Evolutionary conservation across 2,797 vertebrate genomes (phyloP).

Genomic region (Huso huso): DNA sequence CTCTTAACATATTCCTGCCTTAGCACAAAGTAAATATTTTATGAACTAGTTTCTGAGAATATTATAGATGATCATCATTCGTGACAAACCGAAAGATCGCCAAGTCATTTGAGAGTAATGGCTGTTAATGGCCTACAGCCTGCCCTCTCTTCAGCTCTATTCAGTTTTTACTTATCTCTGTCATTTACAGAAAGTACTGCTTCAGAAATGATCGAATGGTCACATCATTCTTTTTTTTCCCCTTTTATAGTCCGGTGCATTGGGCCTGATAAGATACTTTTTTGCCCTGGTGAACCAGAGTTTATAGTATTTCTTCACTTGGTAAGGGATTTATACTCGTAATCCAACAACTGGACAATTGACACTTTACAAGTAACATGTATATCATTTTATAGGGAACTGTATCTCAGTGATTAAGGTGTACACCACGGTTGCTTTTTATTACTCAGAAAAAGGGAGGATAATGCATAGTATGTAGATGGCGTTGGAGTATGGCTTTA

Average conservation of each 20-base stretch:
- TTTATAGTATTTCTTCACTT: no score
- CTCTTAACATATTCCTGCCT: conserved; percentile 16
- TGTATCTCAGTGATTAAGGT: no score
- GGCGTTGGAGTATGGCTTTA: neutral
- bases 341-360: no score
- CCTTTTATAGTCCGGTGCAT: no score
- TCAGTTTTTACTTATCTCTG: conserved; percentile 21
- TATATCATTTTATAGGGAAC: no score
- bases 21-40: conserved; percentile 21
- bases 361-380: no score
- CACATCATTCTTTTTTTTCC: conserved; percentile 1
- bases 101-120: conserved; percentile 20
- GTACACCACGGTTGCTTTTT: no score
- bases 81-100: conserved; percentile 18
- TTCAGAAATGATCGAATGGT: conserved; percentile 19
- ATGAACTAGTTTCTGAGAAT: conserved; percentile 19
- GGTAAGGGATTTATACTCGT: no score
- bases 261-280: no score
- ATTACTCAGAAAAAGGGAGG: no score
- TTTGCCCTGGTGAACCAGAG: no score
- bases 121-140: conserved; percentile 14
- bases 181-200: conserved; percentile 23
- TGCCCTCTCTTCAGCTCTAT: conserved; percentile 17
- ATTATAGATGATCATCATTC: conserved; percentile 19
- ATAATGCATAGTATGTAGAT: neutral